A percentile compares a stretch with the other conserved stretches of the same genome.
Conservation (phyloP, 2,797 vertebrate genomes). For the Gadopsis marmoratus region DNA sequence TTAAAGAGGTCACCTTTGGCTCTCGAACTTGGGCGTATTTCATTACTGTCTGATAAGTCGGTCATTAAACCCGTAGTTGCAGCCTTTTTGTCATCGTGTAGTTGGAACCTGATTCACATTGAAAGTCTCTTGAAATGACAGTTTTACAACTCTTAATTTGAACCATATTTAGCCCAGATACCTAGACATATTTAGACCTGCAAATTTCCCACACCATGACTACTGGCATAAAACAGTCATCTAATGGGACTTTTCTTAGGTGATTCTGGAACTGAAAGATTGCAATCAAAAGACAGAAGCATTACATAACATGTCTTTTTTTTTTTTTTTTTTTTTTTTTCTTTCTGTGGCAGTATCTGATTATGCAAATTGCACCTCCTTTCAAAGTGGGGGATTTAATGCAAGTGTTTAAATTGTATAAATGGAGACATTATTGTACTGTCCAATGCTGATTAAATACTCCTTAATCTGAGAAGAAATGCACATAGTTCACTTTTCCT, state of each 20-base stretch:
- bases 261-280: constrained; percentile 11
- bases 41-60: not conserved
- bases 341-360: constrained; percentile 35
- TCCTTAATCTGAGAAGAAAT: constrained; percentile 52
- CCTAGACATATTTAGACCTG: not conserved
- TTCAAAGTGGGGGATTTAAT: constrained; percentile 42
- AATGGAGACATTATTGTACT: constrained; percentile 39
- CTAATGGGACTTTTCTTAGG: not conserved
- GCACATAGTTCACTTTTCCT: constrained; percentile 75
- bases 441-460: constrained; percentile 66
- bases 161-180: constrained; percentile 4
- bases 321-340: not conserved
- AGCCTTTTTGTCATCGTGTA: not conserved
- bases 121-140: not conserved
- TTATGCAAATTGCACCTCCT: constrained; percentile 67
- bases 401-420: constrained; percentile 42
- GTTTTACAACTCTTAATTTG: not conserved
- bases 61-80: too few species aligned
- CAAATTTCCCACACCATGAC: not conserved
- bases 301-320: constrained; percentile 11
- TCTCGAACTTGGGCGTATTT: not conserved
- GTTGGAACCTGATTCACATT: not conserved
- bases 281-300: constrained; percentile 20
- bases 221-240: not conserved
- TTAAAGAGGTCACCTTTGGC: too few species aligned